Evolutionary conservation across 2,888 invertebrate species (phyloP), one percentile per base, ranked within the genome.

Genomic region (Meloe dianella): DNA sequence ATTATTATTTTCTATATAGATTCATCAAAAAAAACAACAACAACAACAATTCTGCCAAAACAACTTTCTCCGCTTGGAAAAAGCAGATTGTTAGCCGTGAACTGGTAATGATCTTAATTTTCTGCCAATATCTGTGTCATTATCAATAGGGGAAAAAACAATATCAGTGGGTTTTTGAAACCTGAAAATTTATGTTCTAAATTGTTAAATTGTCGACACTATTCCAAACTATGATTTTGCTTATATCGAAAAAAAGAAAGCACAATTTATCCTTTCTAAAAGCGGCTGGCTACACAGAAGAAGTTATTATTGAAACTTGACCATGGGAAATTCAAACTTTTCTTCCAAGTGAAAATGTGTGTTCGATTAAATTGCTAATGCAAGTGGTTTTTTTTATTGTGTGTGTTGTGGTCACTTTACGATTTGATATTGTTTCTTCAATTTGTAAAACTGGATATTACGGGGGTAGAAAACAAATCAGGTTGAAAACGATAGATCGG

Each of bases 11-110:
- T 35, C 35, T 3, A 41, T 41, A 7, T 17, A 41, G 7, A 41
- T 17, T 41, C 38, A 41, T 47, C n/a, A n/a, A n/a, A n/a, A 47
- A 2, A 35, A 35, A 14, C 35, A 35, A 35, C 12, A 41, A 17
- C 12, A 41, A 7, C 1, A 27, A 4, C n/a, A 12, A n/a, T n/a
- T n/a, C 6, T 10, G 22, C 54, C 24, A 24, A 54, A 54, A 63
- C 60, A 59, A 69, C 69, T 69, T 69, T 69, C 69, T 63, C 68
- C 65, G 29, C 29, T 30, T 51, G 63, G 65, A 58, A 65, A 61
- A 63, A 66, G 54, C 10, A 63, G 66, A 68, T 38, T 66, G 61
- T 61, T 61, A 63, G 56, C 68, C 68, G 51, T 68, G 68, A 68
- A 65, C 63, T 63, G 14, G 57, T 61, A 59, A 32, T 20, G 47